Conservation (phyloP, 2,113 vertebrate species). For the Oostethus manadensis region DNA sequence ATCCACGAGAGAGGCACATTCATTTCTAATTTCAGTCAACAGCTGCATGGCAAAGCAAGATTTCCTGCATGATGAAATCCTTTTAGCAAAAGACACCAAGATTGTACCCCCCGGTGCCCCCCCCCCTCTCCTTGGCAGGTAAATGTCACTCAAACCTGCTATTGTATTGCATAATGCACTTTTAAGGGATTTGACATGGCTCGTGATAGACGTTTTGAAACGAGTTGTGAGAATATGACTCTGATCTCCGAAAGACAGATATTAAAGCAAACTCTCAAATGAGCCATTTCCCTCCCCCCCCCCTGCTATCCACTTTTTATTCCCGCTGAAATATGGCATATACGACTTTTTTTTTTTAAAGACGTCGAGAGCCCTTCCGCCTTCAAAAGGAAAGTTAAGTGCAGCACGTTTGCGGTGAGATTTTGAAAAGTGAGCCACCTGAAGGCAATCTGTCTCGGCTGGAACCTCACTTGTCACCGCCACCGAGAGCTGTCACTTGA, state of each 20-base stretch:
- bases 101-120: conserved; percentile 28
- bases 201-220: conserved; percentile 59
- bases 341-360: conserved; percentile 32
- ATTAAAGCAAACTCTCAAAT: conserved; percentile 71
- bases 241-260: conserved; percentile 70
- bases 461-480: conserved; percentile 59
- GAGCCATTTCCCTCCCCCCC: conserved; percentile 25
- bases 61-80: conserved; percentile 55
- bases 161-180: conserved; percentile 70
- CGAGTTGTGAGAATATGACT: conserved; percentile 65
- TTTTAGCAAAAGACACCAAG: conserved; percentile 61
- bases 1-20: conserved; percentile 16
- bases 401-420: conserved; percentile 42
- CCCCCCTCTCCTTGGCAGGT: conserved; percentile 42
- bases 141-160: conserved; percentile 58
- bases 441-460: conserved; percentile 67
- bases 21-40: conserved; percentile 46
- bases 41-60: conserved; percentile 14
- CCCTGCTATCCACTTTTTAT: conserved; percentile 23
- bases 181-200: conserved; percentile 61
- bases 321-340: conserved; percentile 55
- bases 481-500: conserved; percentile 63
- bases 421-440: conserved; percentile 66
- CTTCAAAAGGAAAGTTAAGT: conserved; percentile 69
- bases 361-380: conserved; percentile 60